Base-by-base conservation (phyloP, 2,797 vertebrate species). In the Siniperca scherzeri region DNA sequence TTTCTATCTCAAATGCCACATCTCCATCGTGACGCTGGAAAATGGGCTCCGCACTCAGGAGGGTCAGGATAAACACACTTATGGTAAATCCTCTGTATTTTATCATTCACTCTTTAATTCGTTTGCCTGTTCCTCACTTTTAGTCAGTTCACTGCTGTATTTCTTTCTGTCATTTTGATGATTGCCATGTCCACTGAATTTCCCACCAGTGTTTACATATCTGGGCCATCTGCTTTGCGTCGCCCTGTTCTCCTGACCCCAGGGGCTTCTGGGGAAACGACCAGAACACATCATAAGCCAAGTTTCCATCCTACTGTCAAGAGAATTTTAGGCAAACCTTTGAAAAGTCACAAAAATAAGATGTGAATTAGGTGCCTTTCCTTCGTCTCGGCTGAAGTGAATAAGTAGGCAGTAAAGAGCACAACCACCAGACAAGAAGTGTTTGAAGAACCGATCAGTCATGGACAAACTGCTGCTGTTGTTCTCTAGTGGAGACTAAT, bases 401-500 rank as follows among this genome's bases (percentile, higher is more conserved):
- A 70, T 65, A 44, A 80, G 44, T 16, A 74, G 55, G 68, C 56
- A 36, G 64, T 80, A 60, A 66, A 62, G 36, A 57, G 68, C 14
- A 2, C 57, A 70, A 30, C 48, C 75, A 46, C 2, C 64, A 74
- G 56, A 82, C 44, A 71, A 64, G 68, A 66, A 65, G 77, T 40
- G 70, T 86, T 84, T 66, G 82, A 85, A 78, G 69, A 78, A 60
- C 13, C 66, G n/a, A 79, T 87, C 80, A 14, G 77, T 88, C 84
- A 82, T 2, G 42, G 52, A 33, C 70, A 80, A 80, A 84, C 70
- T 56, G 77, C 80, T 73, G 56, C 7, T 78, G 82, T 80, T 87
- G 74, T 90, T 84, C 82, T 76, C 81, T 83, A 84, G 77, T 44
- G 59, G 40, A 68, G 68, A 77, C 84, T 75, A 78, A 79, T 88